A percentile compares a stretch with the other conserved stretches of the same genome.
These are phyloP conservation scores for Zoroaster sp. DNA, from an alignment of 53 echinoderm and acorn worm genomes.

Conservation along the genomic window DNA sequence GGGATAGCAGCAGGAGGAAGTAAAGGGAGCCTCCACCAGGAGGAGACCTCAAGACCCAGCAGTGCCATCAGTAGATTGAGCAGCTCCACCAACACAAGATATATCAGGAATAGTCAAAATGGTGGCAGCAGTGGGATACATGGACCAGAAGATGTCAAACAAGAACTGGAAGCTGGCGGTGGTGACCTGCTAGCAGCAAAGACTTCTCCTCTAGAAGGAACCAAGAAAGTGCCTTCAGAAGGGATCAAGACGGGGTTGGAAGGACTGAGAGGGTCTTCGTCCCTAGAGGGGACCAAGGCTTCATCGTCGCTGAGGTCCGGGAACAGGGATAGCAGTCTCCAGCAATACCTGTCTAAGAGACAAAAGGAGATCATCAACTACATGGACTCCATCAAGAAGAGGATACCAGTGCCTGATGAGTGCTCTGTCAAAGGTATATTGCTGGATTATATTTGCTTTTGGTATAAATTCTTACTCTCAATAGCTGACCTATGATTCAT, in stretches of 20 bases:
- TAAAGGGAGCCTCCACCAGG: slow-evolving; percentile 1
- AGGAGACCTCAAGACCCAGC: slow-evolving; percentile 37
- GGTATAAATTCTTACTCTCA: not conserved
- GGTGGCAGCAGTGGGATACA: slow-evolving; percentile 42
- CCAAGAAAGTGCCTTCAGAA: slow-evolving; percentile 16
- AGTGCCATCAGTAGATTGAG: not conserved
- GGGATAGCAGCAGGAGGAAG: slow-evolving; percentile 20
- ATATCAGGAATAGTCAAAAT: slow-evolving; percentile 10
- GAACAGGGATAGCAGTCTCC: slow-evolving; percentile 89
- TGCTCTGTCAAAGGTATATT: slow-evolving; percentile 86
- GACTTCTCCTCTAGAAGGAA: not conserved
- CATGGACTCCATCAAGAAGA: slow-evolving; percentile 90
- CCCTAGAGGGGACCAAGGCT: slow-evolving; percentile 22
- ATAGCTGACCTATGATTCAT: not conserved
- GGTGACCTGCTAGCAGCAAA: not conserved
- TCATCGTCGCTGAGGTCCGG: slow-evolving; percentile 50
- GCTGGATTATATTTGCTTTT: not conserved
- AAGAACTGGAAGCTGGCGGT: not conserved
- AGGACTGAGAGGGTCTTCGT: not conserved
- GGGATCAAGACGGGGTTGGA: slow-evolving; percentile 2
- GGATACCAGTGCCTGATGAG: slow-evolving; percentile 88
- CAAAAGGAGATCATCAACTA: slow-evolving; percentile 91
- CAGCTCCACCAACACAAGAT: not conserved
- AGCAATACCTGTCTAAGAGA: slow-evolving; percentile 87
- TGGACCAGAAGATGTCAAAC: not conserved